These are phyloP conservation scores for Drosophila pallidifrons DNA, from an alignment of 1,140 invertebrate genomes.

Conservation along the genomic window DNA sequence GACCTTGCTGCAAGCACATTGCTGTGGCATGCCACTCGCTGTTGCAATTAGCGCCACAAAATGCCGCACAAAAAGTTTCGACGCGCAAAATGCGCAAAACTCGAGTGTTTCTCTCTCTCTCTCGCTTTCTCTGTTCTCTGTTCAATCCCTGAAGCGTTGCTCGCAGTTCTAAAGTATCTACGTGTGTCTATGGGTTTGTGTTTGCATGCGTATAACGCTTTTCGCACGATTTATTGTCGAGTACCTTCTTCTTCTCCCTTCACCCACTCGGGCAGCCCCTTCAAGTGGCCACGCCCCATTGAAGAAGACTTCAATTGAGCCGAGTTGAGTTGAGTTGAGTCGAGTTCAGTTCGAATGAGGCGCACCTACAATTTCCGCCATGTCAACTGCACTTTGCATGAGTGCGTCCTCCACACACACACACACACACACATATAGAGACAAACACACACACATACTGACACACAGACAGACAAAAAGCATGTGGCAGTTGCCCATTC, in stretches of 20 bases:
- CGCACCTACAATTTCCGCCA: slow-evolving; percentile 79
- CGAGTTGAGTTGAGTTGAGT: not conserved
- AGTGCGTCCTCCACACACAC: slow-evolving; percentile 56
- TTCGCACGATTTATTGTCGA: slow-evolving; percentile 53
- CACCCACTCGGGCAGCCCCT: not conserved
- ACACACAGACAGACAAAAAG: not conserved
- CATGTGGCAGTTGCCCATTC: too few relatives aligned
- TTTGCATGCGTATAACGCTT: slow-evolving; percentile 47
- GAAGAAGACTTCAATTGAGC: slow-evolving; percentile 50
- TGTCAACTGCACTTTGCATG: slow-evolving; percentile 82
- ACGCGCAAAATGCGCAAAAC: not conserved
- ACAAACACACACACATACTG: not conserved
- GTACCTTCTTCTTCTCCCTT: slow-evolving; percentile 13
- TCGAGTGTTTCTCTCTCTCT: not conserved
- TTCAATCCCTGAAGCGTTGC: too few relatives aligned
- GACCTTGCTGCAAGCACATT: slow-evolving; percentile 6
- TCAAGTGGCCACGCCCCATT: slow-evolving; percentile 53
- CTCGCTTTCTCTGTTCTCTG: too few relatives aligned
- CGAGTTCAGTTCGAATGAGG: slow-evolving; percentile 44
- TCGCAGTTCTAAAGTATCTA: not conserved
- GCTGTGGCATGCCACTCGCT: not conserved
- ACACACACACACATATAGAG: slow-evolving; percentile 38
- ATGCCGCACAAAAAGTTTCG: not conserved
- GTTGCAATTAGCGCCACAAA: slow-evolving; percentile 36
- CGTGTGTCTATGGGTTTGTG: slow-evolving; percentile 1